Evolutionary conservation across 2,113 vertebrate genomes (phyloP).

Genomic region (Ariopsis seemanni): DNA sequence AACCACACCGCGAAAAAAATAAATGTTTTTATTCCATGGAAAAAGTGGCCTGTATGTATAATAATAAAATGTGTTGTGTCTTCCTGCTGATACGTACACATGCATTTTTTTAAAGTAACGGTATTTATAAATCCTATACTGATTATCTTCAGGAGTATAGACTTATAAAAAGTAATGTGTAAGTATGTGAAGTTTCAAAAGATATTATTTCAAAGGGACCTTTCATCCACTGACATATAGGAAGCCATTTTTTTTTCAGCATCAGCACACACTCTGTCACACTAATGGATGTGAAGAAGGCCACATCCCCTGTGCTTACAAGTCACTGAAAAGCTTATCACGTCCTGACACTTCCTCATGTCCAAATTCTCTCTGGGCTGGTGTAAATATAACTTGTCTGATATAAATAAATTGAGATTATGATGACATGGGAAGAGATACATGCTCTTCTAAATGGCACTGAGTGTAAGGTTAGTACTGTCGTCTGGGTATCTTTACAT

Average conservation of each 20-base stretch:
- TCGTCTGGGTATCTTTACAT: background rate
- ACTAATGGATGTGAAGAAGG: slow-evolving; percentile 53
- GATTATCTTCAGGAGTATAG: background rate
- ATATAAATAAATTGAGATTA: slow-evolving; percentile 44
- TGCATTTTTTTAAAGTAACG: background rate
- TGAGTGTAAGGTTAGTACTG: background rate
- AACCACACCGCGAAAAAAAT: no score
- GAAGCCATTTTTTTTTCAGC: slow-evolving; percentile 44
- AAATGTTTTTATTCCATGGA: no score
- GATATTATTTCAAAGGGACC: background rate
- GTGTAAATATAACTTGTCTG: slow-evolving; percentile 49
- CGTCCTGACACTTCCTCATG: slow-evolving; percentile 49
- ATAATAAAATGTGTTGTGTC: background rate
- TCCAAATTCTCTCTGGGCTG: slow-evolving; percentile 37
- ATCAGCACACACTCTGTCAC: slow-evolving; percentile 36
- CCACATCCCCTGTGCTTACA: slow-evolving; percentile 51
- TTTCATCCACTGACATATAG: slow-evolving; percentile 41
- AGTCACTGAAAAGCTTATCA: slow-evolving; percentile 52
- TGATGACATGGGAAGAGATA: slow-evolving; percentile 22
- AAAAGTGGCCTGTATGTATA: background rate
- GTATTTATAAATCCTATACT: background rate
- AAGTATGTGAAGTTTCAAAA: background rate
- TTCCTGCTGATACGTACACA: background rate
- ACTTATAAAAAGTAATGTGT: background rate
- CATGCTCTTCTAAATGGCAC: background rate